These are phyloP conservation scores for Malurus leucopterus DNA, from an alignment of 2,797 vertebrate species.

Conservation along the genomic window DNA sequence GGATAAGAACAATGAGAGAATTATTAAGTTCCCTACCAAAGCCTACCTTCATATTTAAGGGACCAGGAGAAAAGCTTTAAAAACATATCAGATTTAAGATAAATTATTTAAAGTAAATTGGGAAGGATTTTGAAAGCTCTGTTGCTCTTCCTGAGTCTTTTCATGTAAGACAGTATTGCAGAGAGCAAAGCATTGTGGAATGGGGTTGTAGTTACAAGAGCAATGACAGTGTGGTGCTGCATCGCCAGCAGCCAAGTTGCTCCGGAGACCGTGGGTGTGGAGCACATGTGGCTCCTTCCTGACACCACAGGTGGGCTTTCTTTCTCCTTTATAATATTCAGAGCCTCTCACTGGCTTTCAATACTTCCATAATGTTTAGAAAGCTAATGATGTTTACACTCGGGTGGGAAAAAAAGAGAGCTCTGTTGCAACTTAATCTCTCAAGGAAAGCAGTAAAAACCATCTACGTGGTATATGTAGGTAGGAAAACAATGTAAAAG, in stretches of 20 bases:
- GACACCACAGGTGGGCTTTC: neutral
- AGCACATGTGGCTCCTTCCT: neutral
- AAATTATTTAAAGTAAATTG: neutral
- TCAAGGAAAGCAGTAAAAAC: neutral
- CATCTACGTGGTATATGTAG: neutral
- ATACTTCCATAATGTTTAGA: neutral
- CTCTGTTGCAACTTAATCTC: neutral
- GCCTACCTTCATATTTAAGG: neutral
- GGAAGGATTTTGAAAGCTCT: neutral
- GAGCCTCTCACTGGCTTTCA: neutral
- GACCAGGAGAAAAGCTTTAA: neutral
- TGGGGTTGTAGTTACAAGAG: neutral
- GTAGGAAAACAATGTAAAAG: neutral
- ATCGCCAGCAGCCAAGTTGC: neutral
- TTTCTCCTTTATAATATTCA: neutral
- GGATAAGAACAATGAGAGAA: neutral
- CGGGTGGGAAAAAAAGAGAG: neutral
- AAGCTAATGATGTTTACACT: neutral
- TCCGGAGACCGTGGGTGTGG: rapidly evolving
- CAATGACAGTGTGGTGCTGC: neutral
- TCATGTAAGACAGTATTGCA: neutral
- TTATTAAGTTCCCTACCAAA: neutral
- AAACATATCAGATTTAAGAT: neutral
- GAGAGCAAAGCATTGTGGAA: neutral
- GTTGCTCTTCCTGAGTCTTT: neutral